Evolutionary conservation across 2,113 vertebrate species (phyloP).

Genomic region (Bubo bubo): DNA sequence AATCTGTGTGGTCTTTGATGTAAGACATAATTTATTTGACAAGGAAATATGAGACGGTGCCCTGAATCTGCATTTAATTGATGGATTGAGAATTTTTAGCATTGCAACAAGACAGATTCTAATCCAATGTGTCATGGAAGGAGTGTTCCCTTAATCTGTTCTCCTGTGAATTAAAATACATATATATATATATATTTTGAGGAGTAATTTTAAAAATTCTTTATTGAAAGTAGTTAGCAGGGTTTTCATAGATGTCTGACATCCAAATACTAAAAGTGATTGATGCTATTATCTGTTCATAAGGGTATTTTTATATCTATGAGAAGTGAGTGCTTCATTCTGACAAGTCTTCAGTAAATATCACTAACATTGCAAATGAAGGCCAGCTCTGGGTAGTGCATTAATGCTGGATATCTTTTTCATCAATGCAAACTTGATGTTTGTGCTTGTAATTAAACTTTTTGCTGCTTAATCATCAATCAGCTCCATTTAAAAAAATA

Average conservation of each 20-base stretch:
- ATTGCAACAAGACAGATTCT: conserved; percentile 78
- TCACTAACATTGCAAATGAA: conserved; percentile 30
- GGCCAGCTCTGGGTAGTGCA: conserved; percentile 34
- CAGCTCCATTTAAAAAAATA: background rate
- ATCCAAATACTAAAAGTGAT: conserved; percentile 67
- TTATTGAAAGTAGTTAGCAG: conserved; percentile 42
- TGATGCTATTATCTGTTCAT: conserved; percentile 68
- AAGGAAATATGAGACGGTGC: conserved; percentile 83
- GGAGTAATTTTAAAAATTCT: conserved; percentile 42
- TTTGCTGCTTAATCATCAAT: conserved; percentile 39
- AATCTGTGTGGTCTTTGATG: conserved; percentile 87
- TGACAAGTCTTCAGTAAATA: conserved; percentile 47
- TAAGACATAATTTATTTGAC: conserved; percentile 90
- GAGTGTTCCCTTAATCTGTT: conserved; percentile 77
- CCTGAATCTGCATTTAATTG: conserved; percentile 87
- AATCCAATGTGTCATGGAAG: conserved; percentile 41
- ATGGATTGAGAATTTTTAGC: conserved; percentile 82
- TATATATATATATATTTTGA: conserved; percentile 41
- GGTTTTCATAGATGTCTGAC: conserved; percentile 44
- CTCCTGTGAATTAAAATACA: conserved; percentile 70
- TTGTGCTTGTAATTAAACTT: conserved; percentile 45
- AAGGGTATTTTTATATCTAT: conserved; percentile 54
- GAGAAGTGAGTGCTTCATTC: conserved; percentile 31
- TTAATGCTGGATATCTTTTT: conserved; percentile 17
- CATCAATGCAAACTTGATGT: conserved; percentile 41